phyloP scores from a whole-genome alignment of 2,888 invertebrate genomes.

The Chromoteleia sp. region DNA sequence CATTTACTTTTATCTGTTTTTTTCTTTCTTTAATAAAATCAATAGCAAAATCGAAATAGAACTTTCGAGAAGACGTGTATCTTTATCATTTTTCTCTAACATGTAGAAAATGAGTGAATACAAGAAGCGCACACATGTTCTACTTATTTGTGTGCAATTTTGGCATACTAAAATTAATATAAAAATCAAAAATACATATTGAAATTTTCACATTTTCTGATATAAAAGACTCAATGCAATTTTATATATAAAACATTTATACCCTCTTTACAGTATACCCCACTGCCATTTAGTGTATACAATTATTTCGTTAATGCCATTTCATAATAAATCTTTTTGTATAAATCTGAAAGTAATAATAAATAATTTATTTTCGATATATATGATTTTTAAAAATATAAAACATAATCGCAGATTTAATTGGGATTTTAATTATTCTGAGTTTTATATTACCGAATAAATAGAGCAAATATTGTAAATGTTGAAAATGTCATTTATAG shows the following conservation, averaged over 20 bases:
- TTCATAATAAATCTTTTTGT: background rate
- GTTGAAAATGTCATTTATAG: constrained; percentile 1
- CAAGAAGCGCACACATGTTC: background rate
- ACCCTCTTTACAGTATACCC: constrained; percentile 9
- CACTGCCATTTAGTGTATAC: constrained; percentile 19
- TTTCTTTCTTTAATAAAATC: too few species aligned
- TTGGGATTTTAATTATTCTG: background rate
- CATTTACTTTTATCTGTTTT: too few species aligned
- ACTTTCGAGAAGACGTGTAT: constrained; percentile 5
- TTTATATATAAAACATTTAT: background rate
- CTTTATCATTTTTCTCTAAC: constrained; percentile 7
- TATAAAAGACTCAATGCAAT: constrained; percentile 3
- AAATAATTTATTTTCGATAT: background rate
- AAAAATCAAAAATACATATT: constrained; percentile 23
- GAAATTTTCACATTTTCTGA: constrained; percentile 33
- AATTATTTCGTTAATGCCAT: constrained; percentile 4
- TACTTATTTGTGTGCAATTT: constrained; percentile 17
- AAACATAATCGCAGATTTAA: background rate
- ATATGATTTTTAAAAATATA: background rate
- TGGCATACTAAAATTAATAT: constrained; percentile 4
- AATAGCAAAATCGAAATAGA: too few species aligned
- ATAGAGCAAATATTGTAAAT: background rate
- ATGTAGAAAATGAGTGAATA: background rate
- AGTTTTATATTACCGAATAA: constrained; percentile 1
- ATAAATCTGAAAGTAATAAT: too few species aligned